phyloP scores from a whole-genome alignment of 2,113 vertebrate species.

The Aphelocoma coerulescens region DNA sequence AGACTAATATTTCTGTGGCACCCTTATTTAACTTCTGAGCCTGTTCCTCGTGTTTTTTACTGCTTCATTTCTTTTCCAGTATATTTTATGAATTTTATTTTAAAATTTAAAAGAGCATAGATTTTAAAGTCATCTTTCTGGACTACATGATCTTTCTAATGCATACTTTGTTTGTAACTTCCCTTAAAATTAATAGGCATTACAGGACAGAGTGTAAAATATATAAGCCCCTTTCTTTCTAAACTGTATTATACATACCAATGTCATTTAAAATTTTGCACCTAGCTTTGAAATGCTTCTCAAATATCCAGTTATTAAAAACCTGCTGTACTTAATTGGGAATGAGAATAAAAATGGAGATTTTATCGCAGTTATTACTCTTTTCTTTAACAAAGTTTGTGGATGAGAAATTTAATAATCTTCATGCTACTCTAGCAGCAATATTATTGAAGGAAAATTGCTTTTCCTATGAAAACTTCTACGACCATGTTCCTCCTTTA shows the following conservation, averaged over 20 bases:
- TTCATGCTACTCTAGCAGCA: neutral
- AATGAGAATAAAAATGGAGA: neutral
- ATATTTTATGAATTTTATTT: neutral
- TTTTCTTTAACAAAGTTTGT: neutral
- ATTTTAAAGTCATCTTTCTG: neutral
- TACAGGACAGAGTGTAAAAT: neutral
- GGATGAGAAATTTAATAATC: neutral
- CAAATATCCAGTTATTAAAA: constrained; percentile 12
- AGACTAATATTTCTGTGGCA: constrained; percentile 1
- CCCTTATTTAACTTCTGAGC: constrained; percentile 22
- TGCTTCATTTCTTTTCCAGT: neutral
- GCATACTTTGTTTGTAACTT: neutral
- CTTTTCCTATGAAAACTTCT: neutral
- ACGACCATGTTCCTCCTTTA: accelerated
- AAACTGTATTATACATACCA: neutral
- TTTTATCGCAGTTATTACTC: neutral
- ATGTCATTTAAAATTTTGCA: neutral
- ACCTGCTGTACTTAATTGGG: neutral
- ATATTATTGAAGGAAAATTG: neutral
- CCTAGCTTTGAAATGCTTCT: neutral
- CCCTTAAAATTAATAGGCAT: neutral
- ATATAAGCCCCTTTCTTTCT: neutral
- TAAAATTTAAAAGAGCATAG: neutral
- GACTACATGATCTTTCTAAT: neutral
- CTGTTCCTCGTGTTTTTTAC: neutral